Base-by-base conservation (phyloP, 2,888 invertebrate species). In the Hirtodrosophila confusa region DNA sequence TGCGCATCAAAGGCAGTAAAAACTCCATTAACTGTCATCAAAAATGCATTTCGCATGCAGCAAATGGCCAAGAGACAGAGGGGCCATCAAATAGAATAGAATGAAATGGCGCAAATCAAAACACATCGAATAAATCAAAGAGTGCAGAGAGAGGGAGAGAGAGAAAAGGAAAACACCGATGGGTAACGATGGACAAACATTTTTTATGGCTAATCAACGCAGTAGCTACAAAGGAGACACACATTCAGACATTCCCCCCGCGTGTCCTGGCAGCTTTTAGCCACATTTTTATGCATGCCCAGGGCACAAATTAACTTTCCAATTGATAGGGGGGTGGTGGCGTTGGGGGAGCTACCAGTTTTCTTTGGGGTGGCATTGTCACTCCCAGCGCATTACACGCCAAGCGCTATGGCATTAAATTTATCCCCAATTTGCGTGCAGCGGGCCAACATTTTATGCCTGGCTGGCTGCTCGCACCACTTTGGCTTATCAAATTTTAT, bases 401-500 rank as follows among this genome's bases (percentile, higher is more conserved):
- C 55, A 45, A 45, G 47, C 56, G 58, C 58, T 41, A 48, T 43
- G 50, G 75, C 72, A 76, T 77, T 60, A 84, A 85, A 80, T 85
- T 76, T 85, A 89, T 89, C 84, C 89, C 85, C 89, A 89, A 87
- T 84, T 89, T 89, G 89, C 89, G 89, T 89, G 89, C 88, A 88
- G 69, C 75, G 77, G 64, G 72, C 67, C 78, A 79, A 88, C 84
- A 87, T 86, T 86, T 87, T 83, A 82, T 83, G 75, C 68, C 68
- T 40, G 50, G 51, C 54, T 45, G 58, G 51, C 54, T 45, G 58
- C 49, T 35, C 51, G 76, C 82, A 68, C 69, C 83, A 77, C 82
- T 79, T 80, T 85, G 74, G 86, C 85, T 85, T 85, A 85, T 87
- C 80, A 85, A 78, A 82, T 82, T 85, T 84, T 82, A 86, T 85